Conservation (phyloP, 2,113 vertebrate species). For the Poeciliopsis turrubarensis region DNA sequence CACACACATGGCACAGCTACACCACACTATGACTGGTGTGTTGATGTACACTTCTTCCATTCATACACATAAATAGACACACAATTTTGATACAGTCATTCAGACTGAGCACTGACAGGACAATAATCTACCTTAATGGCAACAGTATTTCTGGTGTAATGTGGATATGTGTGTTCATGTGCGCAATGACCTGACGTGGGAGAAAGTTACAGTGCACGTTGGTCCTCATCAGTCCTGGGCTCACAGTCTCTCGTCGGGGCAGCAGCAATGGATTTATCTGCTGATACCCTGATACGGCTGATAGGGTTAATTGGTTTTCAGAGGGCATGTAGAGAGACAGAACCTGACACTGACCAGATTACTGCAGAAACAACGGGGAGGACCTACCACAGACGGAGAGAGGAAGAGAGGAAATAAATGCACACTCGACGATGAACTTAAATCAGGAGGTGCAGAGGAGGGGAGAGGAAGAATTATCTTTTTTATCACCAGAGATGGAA, state of each 20-base stretch:
- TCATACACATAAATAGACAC: conserved; percentile 23
- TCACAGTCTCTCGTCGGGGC: conserved; percentile 21
- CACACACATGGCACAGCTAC: conserved; percentile 10
- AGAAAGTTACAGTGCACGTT: conserved; percentile 28
- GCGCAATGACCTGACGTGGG: conserved; percentile 3
- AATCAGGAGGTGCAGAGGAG: conserved; percentile 17
- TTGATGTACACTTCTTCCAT: conserved; percentile 6
- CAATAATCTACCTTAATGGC: conserved; percentile 54
- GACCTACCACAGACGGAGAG: conserved; percentile 28
- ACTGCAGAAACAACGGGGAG: conserved; percentile 44
- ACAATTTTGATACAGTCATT: conserved; percentile 36
- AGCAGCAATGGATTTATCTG: conserved; percentile 60
- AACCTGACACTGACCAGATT: conserved; percentile 62
- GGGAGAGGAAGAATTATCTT: conserved; percentile 19
- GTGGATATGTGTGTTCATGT: background rate
- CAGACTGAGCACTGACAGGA: conserved; percentile 29
- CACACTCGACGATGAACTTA: conserved; percentile 26
- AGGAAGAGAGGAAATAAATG: conserved; percentile 39
- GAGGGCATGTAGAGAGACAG: conserved; percentile 60
- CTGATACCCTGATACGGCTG: conserved; percentile 66
- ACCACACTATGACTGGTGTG: conserved; percentile 4
- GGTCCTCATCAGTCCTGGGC: conserved; percentile 36
- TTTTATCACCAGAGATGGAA: conserved; percentile 1
- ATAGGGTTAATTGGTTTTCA: conserved; percentile 78
- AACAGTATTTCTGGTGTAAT: conserved; percentile 44